Evolutionary conservation across 2,888 invertebrate species (phyloP).

Genomic region (Stegophylla sp.): DNA sequence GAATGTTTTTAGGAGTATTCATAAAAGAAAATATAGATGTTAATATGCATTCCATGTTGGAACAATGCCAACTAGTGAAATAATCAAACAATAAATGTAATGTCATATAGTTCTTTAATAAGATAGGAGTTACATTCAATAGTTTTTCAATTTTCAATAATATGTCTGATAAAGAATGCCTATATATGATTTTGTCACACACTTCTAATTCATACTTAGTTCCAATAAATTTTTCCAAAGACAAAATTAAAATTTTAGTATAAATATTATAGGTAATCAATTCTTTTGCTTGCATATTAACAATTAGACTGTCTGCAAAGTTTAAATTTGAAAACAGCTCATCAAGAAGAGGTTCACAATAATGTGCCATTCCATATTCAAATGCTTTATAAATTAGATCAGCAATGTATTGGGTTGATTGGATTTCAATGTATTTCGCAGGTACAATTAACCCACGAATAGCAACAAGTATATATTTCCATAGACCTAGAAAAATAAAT

Average conservation of each 20-base stretch:
- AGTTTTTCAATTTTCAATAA: conserved; percentile 23
- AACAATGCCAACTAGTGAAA: conserved; percentile 27
- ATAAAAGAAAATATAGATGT: not conserved
- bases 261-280: conserved; percentile 21
- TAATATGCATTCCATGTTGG: conserved; percentile 4
- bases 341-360: conserved; percentile 8
- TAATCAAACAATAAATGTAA: conserved; percentile 45
- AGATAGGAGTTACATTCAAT: not conserved
- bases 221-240: conserved; percentile 41
- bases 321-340: conserved; percentile 18
- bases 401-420: conserved; percentile 39
- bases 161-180: conserved; percentile 14
- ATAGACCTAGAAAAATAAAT: conserved; percentile 37
- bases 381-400: conserved; percentile 44
- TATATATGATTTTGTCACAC: conserved; percentile 4
- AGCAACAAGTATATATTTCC: conserved; percentile 28
- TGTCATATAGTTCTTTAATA: conserved; percentile 32
- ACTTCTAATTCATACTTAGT: conserved; percentile 23
- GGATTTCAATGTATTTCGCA: conserved; percentile 42
- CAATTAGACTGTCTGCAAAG: not conserved
- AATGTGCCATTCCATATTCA: conserved; percentile 10
- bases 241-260: conserved; percentile 35
- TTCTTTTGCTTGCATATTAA: not conserved
- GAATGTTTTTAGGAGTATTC: conserved; percentile 1
- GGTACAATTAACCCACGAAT: conserved; percentile 9